Base-by-base conservation (phyloP, 2,113 vertebrate genomes). In the Eonycteris spelaea region DNA sequence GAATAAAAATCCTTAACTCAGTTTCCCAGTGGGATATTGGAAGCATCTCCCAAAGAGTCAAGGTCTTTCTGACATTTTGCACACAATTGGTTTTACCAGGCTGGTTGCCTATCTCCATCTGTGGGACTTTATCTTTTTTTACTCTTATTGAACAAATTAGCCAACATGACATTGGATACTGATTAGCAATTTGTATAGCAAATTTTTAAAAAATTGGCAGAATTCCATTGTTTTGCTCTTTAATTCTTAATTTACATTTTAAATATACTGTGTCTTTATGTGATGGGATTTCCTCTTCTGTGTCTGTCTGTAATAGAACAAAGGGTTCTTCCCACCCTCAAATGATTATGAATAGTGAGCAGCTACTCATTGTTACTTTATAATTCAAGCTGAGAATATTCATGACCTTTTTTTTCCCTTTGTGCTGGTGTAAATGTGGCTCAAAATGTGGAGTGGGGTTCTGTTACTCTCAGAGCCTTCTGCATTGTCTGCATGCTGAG, bases 171-270 rank as follows among this genome's bases (percentile, higher is more conserved):
- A 96, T 75, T 96, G 95, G 96, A 93, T 98, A 97, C 97, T 97
- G 97, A 98, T 97, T 94, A 98, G 93, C 97, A 96, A 96, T 98
- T 98, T 98, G 95, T 98, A 97, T 82, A 94, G 96, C 74, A 96
- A 93, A n/a, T 65, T 86, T 91, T 86, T 21, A 55, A 55, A 51
- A 67, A 96, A 96, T 93, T 97, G 97, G 97, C 98, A 96, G 84
- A 90, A 97, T 78, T 98, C 98, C 97, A 98, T 97, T 98, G 97
- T 98, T 98, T 98, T 98, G 96, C 94, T 98, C 90, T 98, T 98
- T 98, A 97, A 95, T 98, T 98, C 97, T 98, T 98, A 98, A 98
- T 98, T 98, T 98, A 97, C 98, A 98, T 98, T 98, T 98, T 98
- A 97, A 98, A 98, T 97, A 97, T 98, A 90, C 97, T 98, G 96